These are phyloP conservation scores for Manis crassicaudata DNA, from an alignment of 2,797 vertebrate genomes.

Conservation along the genomic window DNA sequence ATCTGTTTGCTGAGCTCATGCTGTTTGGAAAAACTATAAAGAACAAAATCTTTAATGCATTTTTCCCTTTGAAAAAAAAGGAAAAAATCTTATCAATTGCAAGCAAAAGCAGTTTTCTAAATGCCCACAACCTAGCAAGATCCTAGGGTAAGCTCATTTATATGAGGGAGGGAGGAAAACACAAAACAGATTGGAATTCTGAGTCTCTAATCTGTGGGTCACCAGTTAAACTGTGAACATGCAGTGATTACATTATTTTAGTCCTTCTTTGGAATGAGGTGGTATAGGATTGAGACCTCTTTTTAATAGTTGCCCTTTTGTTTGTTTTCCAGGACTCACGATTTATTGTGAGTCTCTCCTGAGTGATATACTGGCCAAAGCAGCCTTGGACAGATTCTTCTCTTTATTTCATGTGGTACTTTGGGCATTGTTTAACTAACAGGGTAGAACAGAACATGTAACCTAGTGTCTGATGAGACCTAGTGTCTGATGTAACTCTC, in stretches of 20 bases:
- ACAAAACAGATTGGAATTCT: constrained; percentile 62
- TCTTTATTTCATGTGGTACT: constrained; percentile 35
- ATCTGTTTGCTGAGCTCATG: constrained; percentile 82
- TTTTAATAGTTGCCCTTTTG: constrained; percentile 45
- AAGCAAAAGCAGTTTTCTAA: constrained; percentile 76
- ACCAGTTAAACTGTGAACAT: constrained; percentile 65
- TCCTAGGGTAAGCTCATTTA: constrained; percentile 67
- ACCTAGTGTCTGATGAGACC: background rate
- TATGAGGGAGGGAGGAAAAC: constrained; percentile 51
- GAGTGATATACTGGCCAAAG: constrained; percentile 36
- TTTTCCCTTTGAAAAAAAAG: constrained; percentile 57
- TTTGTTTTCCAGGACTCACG: constrained; percentile 37
- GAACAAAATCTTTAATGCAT: constrained; percentile 75
- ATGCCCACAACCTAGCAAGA: constrained; percentile 60
- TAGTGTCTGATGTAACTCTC: background rate
- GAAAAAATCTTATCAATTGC: constrained; percentile 68
- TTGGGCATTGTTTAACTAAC: constrained; percentile 20
- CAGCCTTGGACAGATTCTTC: background rate
- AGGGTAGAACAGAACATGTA: background rate
- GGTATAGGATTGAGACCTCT: constrained; percentile 28
- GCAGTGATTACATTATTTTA: constrained; percentile 51
- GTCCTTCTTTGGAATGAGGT: constrained; percentile 29
- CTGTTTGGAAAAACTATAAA: constrained; percentile 75
- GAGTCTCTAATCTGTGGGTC: constrained; percentile 57
- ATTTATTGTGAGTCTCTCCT: constrained; percentile 25